Conservation (phyloP, 2,888 invertebrate species). For the Phytoseiulus persimilis region DNA sequence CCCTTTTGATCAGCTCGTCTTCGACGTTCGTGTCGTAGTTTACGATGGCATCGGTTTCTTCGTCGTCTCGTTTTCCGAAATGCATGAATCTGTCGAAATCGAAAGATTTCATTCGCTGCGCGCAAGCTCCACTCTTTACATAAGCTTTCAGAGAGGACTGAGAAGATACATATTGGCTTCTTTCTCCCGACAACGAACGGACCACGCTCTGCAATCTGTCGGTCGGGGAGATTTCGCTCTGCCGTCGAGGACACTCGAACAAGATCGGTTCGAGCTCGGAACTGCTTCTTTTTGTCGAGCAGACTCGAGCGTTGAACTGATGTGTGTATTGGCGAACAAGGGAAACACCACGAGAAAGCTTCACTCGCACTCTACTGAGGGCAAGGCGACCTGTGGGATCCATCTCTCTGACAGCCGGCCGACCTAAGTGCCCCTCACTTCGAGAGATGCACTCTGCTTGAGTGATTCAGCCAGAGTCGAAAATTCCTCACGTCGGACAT, state of each 20-base stretch:
- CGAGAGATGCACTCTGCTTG: background rate
- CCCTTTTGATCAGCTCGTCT: slow-evolving; percentile 11
- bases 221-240: no score
- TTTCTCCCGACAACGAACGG: no score
- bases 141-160: no score
- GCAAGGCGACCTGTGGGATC: background rate
- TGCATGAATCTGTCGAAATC: slow-evolving; percentile 6
- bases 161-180: no score
- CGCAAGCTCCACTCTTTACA: background rate
- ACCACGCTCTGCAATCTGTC: no score
- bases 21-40: background rate
- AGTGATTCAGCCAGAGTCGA: background rate
- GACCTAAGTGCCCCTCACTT: background rate
- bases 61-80: slow-evolving; percentile 36
- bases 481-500: background rate
- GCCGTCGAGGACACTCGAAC: no score
- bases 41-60: background rate
- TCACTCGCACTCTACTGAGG: background rate
- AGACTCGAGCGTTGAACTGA: no score
- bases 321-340: background rate
- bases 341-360: background rate
- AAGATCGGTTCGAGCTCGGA: no score
- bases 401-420: background rate
- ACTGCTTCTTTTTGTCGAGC: no score
- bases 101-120: background rate